Evolutionary conservation across 2,797 vertebrate species (phyloP), one percentile per base, ranked within the genome.

Genomic region (Etheostoma nigrum): DNA sequence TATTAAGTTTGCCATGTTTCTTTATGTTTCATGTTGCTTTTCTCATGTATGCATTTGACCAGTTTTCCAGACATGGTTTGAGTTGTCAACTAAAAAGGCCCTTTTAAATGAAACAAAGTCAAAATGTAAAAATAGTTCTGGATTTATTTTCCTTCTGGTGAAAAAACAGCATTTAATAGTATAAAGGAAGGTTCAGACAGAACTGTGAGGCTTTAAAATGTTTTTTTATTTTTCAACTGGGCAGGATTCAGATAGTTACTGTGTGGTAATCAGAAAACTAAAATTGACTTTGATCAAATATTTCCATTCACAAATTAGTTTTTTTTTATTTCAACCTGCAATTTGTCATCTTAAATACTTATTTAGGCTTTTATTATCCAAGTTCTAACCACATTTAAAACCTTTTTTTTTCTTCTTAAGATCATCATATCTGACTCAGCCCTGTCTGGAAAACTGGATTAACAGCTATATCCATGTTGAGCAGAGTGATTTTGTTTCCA

Each of bases 1-100:
- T 1, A 0, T 67, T 33, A 27, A 1, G 13, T 74, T 86, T 78
- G 53, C 74, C 78, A 83, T 55, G 45, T 75, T 76, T 75, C 7
- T 74, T 66, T 55, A 69, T 44, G 70, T 82, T 66, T 84, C 71
- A 81, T 69, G 67, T 78, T 0, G 2, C 74, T 83, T 70, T 68
- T 67, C 25, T 63, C 10, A 21, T 51, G 6, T 67, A 23, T 5
- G 16, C 36, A 61, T 84, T 74, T 45, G 6, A 57, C 36, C 61
- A 65, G 71, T 64, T 84, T 74, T 51, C 59, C 15, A 76, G 66
- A 77, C 36, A 55, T 21, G 70, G 59, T 67, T 42, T 64, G 18
- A 67, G 6, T 21, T 18, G 16, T n/a, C 19, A 74, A 18, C 25
- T 47, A 19, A 73, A 79, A 62, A 15, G 13, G 1, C 8, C 1